A percentile compares a stretch with the other conserved stretches of the same genome.
These are phyloP conservation scores for Cataglyphis rosenhaueri DNA, from an alignment of 2,888 invertebrate genomes.

Conservation along the genomic window DNA sequence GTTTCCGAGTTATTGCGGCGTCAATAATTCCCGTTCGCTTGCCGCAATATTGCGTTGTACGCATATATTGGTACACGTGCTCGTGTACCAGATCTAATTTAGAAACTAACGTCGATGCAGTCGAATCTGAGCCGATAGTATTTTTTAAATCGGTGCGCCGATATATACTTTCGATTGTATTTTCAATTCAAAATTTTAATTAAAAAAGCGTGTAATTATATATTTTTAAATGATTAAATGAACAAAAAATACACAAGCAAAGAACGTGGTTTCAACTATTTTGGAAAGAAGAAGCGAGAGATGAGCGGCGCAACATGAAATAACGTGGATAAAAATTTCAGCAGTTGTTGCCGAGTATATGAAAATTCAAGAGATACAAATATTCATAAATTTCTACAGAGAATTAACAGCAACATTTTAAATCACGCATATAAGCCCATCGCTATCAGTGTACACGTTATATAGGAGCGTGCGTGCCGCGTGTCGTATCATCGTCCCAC, in stretches of 20 bases:
- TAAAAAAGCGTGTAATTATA: neutral
- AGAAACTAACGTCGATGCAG: constrained; percentile 1
- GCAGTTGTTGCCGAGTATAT: no score
- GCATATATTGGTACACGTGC: neutral
- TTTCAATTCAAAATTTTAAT: neutral
- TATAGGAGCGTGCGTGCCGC: constrained; percentile 1
- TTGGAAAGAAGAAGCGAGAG: neutral
- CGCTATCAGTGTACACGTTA: neutral
- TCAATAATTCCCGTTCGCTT: constrained; percentile 31
- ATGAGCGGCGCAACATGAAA: neutral
- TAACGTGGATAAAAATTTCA: neutral
- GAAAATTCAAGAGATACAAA: neutral
- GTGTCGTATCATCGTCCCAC: constrained; percentile 32
- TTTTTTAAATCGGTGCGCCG: neutral
- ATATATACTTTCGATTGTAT: neutral
- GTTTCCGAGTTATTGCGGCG: constrained; percentile 60
- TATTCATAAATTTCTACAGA: neutral
- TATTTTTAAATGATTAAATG: neutral
- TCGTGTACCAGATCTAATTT: constrained; percentile 22
- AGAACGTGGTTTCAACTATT: neutral
- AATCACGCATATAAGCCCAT: neutral
- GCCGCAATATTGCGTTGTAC: constrained; percentile 21
- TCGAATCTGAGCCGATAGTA: constrained; percentile 5
- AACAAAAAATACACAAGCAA: neutral
- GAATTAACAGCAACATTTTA: neutral